phyloP scores from a whole-genome alignment of 2,797 vertebrate species.

The Darevskia mixta region DNA sequence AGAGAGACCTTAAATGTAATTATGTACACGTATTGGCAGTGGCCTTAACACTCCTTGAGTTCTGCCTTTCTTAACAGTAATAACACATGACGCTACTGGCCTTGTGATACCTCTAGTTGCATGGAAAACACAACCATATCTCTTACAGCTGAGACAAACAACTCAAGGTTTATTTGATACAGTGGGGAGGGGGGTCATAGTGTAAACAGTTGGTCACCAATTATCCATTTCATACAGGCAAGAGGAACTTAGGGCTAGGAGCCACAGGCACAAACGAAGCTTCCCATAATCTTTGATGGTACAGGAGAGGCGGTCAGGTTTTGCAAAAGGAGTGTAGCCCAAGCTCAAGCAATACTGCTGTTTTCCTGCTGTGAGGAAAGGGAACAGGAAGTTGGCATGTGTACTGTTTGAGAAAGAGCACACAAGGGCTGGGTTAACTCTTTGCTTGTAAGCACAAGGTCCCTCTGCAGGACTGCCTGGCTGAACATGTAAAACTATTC shows the following conservation, averaged over 20 bases:
- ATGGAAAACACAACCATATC: not conserved
- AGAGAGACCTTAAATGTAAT: not conserved
- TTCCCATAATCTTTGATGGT: not conserved
- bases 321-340: not conserved
- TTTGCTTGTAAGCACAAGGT: not conserved
- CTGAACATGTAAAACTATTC: not conserved
- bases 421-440: not conserved
- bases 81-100: not conserved
- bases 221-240: not conserved
- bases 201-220: not conserved
- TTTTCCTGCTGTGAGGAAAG: not conserved
- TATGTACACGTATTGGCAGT: not conserved
- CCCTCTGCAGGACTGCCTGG: not conserved
- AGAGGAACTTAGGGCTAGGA: not conserved
- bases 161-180: slow-evolving; percentile 14
- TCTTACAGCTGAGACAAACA: not conserved
- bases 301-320: not conserved
- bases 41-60: not conserved
- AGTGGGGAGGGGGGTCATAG: not conserved
- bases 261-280: not conserved
- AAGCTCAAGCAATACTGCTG: not conserved
- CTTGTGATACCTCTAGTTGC: not conserved
- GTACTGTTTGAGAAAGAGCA: not conserved
- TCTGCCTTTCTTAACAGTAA: not conserved
- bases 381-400: too few species aligned